Conservation (phyloP, 2,113 vertebrate genomes). For the Vicugna pacos region DNA sequence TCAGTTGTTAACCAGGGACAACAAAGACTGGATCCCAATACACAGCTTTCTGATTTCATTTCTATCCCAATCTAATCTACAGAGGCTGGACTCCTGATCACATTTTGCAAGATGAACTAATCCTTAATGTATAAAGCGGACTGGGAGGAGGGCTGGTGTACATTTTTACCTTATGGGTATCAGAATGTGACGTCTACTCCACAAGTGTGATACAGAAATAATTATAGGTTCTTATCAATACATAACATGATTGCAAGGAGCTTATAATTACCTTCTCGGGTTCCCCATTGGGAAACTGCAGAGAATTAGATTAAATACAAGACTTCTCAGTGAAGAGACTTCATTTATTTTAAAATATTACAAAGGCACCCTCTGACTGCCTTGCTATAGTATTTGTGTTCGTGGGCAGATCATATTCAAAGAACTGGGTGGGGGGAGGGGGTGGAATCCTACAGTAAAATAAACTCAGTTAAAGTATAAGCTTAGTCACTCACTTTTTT, state of each 20-base stretch:
- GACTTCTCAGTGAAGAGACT: neutral
- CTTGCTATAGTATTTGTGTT: neutral
- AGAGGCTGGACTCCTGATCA: neutral
- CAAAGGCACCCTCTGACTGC: neutral
- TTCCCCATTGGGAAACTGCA: neutral
- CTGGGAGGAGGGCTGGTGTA: neutral
- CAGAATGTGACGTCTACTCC: neutral
- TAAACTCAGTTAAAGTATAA: slow-evolving; percentile 12
- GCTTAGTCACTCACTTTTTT: slow-evolving; percentile 7
- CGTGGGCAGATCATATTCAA: neutral
- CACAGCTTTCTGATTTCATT: neutral
- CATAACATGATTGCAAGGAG: neutral
- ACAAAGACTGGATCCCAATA: neutral
- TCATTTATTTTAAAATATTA: neutral
- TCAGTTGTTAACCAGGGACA: neutral
- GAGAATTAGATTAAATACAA: neutral
- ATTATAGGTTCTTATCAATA: slow-evolving; percentile 7
- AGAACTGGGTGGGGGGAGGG: neutral
- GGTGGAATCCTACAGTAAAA: neutral
- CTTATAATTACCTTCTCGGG: neutral
- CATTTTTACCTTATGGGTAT: neutral
- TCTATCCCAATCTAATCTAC: neutral
- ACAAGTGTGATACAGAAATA: neutral
- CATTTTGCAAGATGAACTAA: neutral
- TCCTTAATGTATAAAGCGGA: neutral